A percentile compares a stretch with the other conserved stretches of the same genome.
Evolutionary conservation across 2,113 vertebrate genomes (phyloP).

Genomic region (Patagioenas fasciata): DNA sequence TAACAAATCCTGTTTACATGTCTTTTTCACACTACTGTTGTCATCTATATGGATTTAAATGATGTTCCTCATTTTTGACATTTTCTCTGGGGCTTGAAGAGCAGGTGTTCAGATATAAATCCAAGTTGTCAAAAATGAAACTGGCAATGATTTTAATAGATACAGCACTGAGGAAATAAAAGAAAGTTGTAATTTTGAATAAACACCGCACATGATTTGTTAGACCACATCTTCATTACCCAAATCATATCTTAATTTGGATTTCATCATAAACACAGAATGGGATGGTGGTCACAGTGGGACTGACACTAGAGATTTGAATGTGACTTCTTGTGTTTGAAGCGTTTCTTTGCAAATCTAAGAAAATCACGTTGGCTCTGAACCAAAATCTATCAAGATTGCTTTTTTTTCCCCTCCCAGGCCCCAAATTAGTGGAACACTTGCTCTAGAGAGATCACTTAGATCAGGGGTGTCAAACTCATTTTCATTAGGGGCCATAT

Average conservation of each 20-base stretch:
- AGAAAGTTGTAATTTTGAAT: neutral
- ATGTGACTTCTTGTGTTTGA: neutral
- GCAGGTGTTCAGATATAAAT: constrained; percentile 19
- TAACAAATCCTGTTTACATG: neutral
- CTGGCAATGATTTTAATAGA: neutral
- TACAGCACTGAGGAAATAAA: neutral
- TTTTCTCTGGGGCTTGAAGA: neutral
- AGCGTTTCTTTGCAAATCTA: neutral
- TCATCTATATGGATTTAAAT: constrained; percentile 33
- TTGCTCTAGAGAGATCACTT: neutral
- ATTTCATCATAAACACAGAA: neutral
- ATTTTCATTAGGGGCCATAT: no score
- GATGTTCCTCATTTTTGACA: neutral
- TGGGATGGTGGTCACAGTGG: neutral
- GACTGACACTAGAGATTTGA: neutral
- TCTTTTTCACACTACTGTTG: neutral
- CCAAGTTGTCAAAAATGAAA: constrained; percentile 39
- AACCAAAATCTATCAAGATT: neutral
- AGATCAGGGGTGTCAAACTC: no score
- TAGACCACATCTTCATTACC: neutral
- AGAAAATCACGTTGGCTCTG: neutral
- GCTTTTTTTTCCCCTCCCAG: neutral
- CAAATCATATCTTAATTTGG: neutral
- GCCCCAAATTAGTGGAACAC: neutral
- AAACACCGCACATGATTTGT: neutral